Conservation (phyloP, 2,113 vertebrate genomes). For the Paradoxurus hermaphroditus region DNA sequence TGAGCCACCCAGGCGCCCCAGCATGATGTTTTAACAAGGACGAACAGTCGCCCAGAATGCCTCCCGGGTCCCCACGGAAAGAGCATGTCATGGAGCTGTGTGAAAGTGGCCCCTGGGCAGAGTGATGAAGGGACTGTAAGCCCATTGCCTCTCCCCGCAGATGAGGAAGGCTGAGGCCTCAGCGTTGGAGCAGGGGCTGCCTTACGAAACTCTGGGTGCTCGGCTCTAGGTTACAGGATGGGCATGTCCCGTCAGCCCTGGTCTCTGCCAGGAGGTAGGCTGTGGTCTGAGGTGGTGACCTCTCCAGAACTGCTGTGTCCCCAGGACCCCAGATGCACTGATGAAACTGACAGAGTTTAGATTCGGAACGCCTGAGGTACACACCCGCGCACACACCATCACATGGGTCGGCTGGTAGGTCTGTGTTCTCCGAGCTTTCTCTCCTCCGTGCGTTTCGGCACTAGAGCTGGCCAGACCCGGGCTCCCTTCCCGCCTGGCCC, state of each 20-base stretch:
- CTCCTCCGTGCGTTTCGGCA: background rate
- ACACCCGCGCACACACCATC: fast-evolving
- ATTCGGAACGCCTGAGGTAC: fast-evolving
- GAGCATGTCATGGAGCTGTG: background rate
- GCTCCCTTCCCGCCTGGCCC: background rate
- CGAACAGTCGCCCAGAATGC: background rate
- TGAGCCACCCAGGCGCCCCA: too few species aligned
- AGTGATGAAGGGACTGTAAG: background rate
- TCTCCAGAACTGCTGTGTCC: background rate
- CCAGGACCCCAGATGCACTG: background rate
- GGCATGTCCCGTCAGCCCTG: fast-evolving
- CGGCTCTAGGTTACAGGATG: fast-evolving
- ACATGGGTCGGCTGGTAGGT: fast-evolving
- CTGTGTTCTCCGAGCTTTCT: background rate
- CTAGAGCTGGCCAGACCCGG: fast-evolving
- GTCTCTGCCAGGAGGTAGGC: too few species aligned
- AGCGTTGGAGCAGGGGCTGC: background rate
- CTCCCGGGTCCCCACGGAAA: background rate
- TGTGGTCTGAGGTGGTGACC: background rate
- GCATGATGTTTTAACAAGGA: background rate
- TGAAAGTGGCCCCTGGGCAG: fast-evolving
- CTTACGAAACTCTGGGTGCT: fast-evolving
- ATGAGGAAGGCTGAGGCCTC: too few species aligned
- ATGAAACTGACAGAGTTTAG: too few species aligned
- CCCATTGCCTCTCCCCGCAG: background rate